Percentiles rank a stretch among this genome's conserved stretches.
These are phyloP conservation scores for Bombyx mandarina DNA, from an alignment of 1,140 invertebrate genomes.

Conservation along the genomic window DNA sequence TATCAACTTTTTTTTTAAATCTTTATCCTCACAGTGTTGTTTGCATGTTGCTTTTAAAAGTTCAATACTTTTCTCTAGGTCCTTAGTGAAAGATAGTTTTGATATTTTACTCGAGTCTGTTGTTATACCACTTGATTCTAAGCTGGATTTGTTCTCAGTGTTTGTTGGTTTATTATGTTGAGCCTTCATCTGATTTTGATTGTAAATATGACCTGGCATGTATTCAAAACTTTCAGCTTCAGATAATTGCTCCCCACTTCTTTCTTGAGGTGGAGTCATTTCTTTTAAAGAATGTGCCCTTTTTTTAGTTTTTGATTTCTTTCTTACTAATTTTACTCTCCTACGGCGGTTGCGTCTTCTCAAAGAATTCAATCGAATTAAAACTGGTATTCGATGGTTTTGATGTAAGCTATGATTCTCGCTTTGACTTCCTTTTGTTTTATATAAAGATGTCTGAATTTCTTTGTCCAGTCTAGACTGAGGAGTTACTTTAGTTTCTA, in stretches of 20 bases:
- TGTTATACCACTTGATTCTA: conserved; percentile 53
- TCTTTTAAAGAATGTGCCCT: conserved; percentile 19
- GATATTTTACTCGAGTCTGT: conserved; percentile 57
- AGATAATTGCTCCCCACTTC: conserved; percentile 48
- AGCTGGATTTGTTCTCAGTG: conserved; percentile 49
- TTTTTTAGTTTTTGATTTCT: conserved; percentile 22
- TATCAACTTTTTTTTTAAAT: conserved; percentile 51
- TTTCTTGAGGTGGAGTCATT: conserved; percentile 26
- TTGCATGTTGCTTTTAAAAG: conserved; percentile 43
- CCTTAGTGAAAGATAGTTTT: conserved; percentile 52
- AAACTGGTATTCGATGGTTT: conserved; percentile 33
- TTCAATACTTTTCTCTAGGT: conserved; percentile 56
- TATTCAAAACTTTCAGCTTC: conserved; percentile 69
- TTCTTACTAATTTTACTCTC: conserved; percentile 28
- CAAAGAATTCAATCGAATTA: conserved; percentile 48
- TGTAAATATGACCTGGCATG: conserved; percentile 64
- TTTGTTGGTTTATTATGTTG: conserved; percentile 19
- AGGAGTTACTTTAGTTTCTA: conserved; percentile 21
- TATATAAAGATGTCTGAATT: conserved; percentile 53
- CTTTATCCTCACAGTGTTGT: conserved; percentile 36
- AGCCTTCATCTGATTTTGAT: conserved; percentile 46
- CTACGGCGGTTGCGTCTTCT: conserved; percentile 35
- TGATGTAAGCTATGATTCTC: conserved; percentile 7
- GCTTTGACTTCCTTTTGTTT: conserved; percentile 19
- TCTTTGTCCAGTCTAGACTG: conserved; percentile 47